phyloP scores from a whole-genome alignment of 2,113 vertebrate genomes.

The Nibea albiflora region DNA sequence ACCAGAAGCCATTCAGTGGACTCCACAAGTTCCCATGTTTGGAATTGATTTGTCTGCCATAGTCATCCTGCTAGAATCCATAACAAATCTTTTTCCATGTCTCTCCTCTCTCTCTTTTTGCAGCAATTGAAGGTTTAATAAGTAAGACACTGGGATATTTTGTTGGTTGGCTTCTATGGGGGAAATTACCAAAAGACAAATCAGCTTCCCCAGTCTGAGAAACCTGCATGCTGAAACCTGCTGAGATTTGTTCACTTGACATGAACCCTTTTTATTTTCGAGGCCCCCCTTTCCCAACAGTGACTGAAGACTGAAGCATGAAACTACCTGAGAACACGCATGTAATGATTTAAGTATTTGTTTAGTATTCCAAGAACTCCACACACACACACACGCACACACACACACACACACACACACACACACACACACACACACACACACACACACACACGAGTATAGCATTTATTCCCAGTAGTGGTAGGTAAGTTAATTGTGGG shows the following conservation, averaged over 20 bases:
- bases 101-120: constrained; percentile 82
- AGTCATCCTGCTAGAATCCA: constrained; percentile 71
- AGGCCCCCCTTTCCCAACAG: no score
- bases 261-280: constrained; percentile 64
- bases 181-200: constrained; percentile 34
- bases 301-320: constrained; percentile 46
- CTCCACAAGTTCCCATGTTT: constrained; percentile 66
- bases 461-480: neutral
- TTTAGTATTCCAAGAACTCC: neutral
- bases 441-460: neutral
- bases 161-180: constrained; percentile 64
- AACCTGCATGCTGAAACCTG: constrained; percentile 76
- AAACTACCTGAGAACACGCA: constrained; percentile 36
- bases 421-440: no score
- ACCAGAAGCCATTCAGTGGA: constrained; percentile 58
- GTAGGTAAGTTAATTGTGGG: constrained; percentile 43
- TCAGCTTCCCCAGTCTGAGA: constrained; percentile 54
- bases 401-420: no score
- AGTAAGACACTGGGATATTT: constrained; percentile 83
- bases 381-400: neutral
- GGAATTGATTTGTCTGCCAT: constrained; percentile 69
- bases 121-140: constrained; percentile 90
- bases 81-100: constrained; percentile 81
- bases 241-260: constrained; percentile 76
- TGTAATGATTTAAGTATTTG: constrained; percentile 36